phyloP scores from a whole-genome alignment of 2,888 invertebrate genomes.

The Slavum lentiscoides region DNA sequence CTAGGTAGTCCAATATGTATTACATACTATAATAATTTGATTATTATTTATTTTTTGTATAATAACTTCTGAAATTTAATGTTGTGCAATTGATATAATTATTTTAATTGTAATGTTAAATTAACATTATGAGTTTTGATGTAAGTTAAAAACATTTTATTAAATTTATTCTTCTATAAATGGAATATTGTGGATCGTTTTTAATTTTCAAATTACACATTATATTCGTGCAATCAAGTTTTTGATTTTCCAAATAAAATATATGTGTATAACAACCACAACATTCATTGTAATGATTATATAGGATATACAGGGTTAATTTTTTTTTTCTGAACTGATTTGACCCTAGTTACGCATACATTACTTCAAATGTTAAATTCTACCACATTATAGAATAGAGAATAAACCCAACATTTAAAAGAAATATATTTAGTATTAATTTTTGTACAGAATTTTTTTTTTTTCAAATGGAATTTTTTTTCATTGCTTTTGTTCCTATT shows the following conservation, averaged over 20 bases:
- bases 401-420: conserved; percentile 31
- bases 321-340: conserved; percentile 27
- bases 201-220: conserved; percentile 10
- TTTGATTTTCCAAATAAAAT: conserved; percentile 3
- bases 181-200: conserved; percentile 6
- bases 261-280: neutral
- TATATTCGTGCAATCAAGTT: conserved; percentile 37
- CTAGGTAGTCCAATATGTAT: conserved; percentile 61
- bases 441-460: conserved; percentile 24
- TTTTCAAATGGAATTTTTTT: conserved; percentile 25
- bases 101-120: neutral
- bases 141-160: conserved; percentile 17
- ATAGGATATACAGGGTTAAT: conserved; percentile 49
- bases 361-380: conserved; percentile 9
- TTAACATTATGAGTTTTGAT: conserved; percentile 1
- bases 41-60: conserved; percentile 28
- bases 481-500: conserved; percentile 49
- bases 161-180: neutral
- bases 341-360: conserved; percentile 19
- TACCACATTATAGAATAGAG: conserved; percentile 33
- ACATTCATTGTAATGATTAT: conserved; percentile 38
- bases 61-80: conserved; percentile 9
- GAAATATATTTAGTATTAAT: conserved; percentile 14
- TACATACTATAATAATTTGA: neutral
- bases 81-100: conserved; percentile 40